A percentile compares a stretch with the other conserved stretches of the same genome.
Evolutionary conservation across 2,888 invertebrate species (phyloP).

Genomic region (Noctua janthe): DNA sequence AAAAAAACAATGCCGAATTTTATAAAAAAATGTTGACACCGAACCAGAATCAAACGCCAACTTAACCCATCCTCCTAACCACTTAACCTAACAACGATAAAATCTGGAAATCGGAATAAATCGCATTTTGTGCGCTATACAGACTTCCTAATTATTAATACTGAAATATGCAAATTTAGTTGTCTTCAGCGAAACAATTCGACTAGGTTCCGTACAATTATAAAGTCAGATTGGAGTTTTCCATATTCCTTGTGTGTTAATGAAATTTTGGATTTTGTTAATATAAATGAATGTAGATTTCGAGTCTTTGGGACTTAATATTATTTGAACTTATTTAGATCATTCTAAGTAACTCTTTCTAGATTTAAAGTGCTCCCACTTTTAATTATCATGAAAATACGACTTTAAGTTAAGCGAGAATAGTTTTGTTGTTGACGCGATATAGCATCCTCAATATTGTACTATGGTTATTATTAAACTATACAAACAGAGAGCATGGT

Average conservation of each 20-base stretch:
- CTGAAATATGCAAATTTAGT: conserved; percentile 87
- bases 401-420: too few relatives aligned
- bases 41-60: conserved; percentile 46
- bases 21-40: background rate
- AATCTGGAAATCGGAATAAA: conserved; percentile 78
- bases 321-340: background rate
- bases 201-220: conserved; percentile 79
- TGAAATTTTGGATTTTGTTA: conserved; percentile 70
- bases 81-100: conserved; percentile 18
- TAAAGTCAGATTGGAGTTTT: conserved; percentile 86
- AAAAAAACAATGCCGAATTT: too few relatives aligned
- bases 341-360: background rate
- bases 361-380: background rate
- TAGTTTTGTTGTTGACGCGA: too few relatives aligned
- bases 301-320: background rate
- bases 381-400: background rate
- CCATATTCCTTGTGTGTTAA: conserved; percentile 77
- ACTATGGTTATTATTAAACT: too few relatives aligned
- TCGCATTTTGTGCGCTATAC: conserved; percentile 77
- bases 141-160: conserved; percentile 83
- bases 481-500: too few relatives aligned
- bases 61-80: background rate
- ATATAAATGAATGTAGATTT: conserved; percentile 52
- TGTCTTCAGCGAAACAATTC: conserved; percentile 74
- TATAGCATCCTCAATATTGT: too few relatives aligned